These are phyloP conservation scores for Pocillopora damicornis DNA, from an alignment of 64 coral and sea anemone species.

Conservation along the genomic window DNA sequence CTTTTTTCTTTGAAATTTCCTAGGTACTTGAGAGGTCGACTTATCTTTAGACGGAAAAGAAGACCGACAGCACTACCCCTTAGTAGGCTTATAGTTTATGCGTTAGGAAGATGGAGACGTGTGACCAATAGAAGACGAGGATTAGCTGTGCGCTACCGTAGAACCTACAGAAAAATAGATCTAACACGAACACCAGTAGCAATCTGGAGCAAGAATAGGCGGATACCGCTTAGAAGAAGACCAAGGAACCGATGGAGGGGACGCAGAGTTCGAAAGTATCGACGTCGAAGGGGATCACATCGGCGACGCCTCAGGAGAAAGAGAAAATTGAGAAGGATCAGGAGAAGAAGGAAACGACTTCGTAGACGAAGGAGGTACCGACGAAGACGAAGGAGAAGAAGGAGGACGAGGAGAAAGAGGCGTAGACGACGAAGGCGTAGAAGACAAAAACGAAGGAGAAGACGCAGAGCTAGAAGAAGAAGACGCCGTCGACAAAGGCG, in stretches of 20 bases:
- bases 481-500: constrained; percentile 11
- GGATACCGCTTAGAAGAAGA: neutral
- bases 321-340: neutral
- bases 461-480: constrained; percentile 9
- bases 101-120: neutral
- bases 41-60: neutral
- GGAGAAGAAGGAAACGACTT: constrained; percentile 3
- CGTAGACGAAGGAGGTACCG: constrained; percentile 22
- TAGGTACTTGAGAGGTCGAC: neutral
- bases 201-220: neutral
- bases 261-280: neutral
- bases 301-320: neutral
- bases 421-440: constrained; percentile 16
- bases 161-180: neutral
- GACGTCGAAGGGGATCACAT: neutral
- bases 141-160: neutral
- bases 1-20: neutral
- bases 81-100: neutral
- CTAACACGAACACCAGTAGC: neutral
- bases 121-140: neutral
- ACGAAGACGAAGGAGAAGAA: neutral
- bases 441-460: constrained; percentile 21
- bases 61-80: neutral
- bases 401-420: constrained; percentile 10
- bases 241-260: neutral